phyloP scores from a whole-genome alignment of 1,140 invertebrate species.

The Danaus plexippus region DNA sequence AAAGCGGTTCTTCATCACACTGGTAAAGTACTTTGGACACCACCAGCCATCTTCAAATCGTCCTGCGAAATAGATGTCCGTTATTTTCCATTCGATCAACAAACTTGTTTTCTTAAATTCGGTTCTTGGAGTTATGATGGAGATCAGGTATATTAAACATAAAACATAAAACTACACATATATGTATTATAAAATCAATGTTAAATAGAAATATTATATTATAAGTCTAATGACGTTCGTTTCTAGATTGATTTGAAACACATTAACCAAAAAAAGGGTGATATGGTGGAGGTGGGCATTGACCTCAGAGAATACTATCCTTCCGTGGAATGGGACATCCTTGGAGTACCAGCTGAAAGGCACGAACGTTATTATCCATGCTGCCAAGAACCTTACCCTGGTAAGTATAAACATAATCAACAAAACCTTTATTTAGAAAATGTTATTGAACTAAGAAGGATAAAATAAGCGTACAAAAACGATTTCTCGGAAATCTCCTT shows the following conservation, averaged over 20 bases:
- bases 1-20: constrained; percentile 93
- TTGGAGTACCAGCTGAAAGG: constrained; percentile 91
- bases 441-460: no score
- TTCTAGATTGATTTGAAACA: constrained; percentile 91
- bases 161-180: not conserved
- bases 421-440: no score
- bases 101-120: constrained; percentile 96
- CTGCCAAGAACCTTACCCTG: constrained; percentile 89
- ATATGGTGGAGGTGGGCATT: constrained; percentile 90
- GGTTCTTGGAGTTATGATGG: constrained; percentile 99
- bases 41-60: constrained; percentile 97
- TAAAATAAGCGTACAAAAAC: no score
- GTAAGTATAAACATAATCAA: constrained; percentile 51
- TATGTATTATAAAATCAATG: not conserved
- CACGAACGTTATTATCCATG: constrained; percentile 93
- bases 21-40: constrained; percentile 93
- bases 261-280: constrained; percentile 85
- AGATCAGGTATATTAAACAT: constrained; percentile 78
- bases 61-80: constrained; percentile 97
- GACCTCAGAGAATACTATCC: constrained; percentile 95
- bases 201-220: not conserved
- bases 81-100: constrained; percentile 97
- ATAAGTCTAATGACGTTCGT: constrained; percentile 8
- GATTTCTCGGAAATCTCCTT: no score
- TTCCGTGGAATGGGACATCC: constrained; percentile 98